phyloP scores from a whole-genome alignment of 2,113 vertebrate genomes.

The Euleptes europaea region DNA sequence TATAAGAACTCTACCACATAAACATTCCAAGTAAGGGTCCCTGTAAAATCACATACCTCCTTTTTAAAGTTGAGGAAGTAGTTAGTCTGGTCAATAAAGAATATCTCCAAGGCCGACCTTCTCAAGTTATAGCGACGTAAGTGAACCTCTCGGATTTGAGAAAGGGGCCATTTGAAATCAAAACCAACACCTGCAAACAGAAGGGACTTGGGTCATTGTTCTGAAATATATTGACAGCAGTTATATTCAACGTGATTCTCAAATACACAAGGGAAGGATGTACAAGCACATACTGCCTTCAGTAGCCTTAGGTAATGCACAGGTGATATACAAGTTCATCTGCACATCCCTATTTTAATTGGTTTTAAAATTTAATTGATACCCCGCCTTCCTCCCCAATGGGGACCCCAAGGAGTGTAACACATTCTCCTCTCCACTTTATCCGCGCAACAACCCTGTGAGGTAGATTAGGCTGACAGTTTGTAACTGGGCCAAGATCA shows the following conservation, averaged over 20 bases:
- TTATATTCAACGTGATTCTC: not conserved
- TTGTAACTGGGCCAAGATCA: no score
- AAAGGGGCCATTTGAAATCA: slow-evolving; percentile 97
- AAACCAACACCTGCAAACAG: slow-evolving; percentile 85
- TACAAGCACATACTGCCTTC: not conserved
- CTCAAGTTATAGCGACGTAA: slow-evolving; percentile 93
- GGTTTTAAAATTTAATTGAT: no score
- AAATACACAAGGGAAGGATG: not conserved
- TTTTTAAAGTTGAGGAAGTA: slow-evolving; percentile 98
- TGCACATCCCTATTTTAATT: not conserved
- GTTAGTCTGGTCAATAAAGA: slow-evolving; percentile 96
- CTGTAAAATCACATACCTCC: slow-evolving; percentile 77
- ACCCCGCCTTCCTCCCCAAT: no score
- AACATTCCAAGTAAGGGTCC: not conserved
- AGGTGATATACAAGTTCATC: not conserved
- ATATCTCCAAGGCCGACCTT: slow-evolving; percentile 95
- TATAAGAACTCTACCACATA: not conserved
- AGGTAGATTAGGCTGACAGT: no score
- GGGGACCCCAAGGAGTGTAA: no score
- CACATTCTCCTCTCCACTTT: no score
- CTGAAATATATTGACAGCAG: not conserved
- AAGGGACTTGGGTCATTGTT: slow-evolving; percentile 34
- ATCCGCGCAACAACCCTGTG: no score
- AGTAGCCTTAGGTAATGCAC: no score
- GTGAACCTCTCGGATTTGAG: slow-evolving; percentile 94